Percentiles rank a stretch among this genome's conserved stretches.
Conservation (phyloP, 2,113 vertebrate genomes). For the Daboia siamensis region DNA sequence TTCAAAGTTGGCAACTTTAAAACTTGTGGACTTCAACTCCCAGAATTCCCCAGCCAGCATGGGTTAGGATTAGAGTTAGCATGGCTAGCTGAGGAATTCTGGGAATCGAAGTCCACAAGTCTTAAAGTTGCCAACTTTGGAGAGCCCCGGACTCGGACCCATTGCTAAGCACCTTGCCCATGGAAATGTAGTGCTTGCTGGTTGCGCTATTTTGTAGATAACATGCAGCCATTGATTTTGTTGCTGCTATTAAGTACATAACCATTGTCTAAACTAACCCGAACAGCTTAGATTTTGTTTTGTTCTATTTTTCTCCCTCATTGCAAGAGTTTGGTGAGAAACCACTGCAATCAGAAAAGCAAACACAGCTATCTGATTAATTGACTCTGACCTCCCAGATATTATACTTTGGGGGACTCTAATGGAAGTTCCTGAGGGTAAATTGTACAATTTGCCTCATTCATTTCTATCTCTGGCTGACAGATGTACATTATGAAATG, state of each 20-base stretch:
- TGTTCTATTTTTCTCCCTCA: conserved; percentile 36
- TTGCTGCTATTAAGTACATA: conserved; percentile 38
- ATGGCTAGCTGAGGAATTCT: background rate
- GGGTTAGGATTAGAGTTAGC: background rate
- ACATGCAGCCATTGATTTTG: conserved; percentile 59
- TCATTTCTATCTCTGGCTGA: conserved; percentile 81
- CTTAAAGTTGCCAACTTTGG: background rate
- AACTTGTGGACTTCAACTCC: background rate
- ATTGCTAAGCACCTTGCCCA: background rate
- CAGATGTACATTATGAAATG: conserved; percentile 86
- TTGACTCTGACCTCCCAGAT: conserved; percentile 86
- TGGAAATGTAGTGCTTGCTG: background rate
- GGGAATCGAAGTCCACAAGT: background rate
- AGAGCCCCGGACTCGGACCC: background rate
- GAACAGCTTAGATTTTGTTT: conserved; percentile 31
- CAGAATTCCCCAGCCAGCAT: background rate
- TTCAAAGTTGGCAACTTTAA: background rate
- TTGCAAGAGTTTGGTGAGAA: conserved; percentile 67
- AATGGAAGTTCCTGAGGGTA: conserved; percentile 82
- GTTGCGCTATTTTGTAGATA: conserved; percentile 1
- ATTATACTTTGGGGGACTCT: conserved; percentile 80
- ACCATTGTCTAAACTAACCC: conserved; percentile 1
- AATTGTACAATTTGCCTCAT: conserved; percentile 82
- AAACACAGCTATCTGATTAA: conserved; percentile 85
- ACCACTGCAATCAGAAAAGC: conserved; percentile 68